These are phyloP conservation scores for Anastrepha ludens DNA, from an alignment of 1,140 invertebrate genomes.

Conservation along the genomic window DNA sequence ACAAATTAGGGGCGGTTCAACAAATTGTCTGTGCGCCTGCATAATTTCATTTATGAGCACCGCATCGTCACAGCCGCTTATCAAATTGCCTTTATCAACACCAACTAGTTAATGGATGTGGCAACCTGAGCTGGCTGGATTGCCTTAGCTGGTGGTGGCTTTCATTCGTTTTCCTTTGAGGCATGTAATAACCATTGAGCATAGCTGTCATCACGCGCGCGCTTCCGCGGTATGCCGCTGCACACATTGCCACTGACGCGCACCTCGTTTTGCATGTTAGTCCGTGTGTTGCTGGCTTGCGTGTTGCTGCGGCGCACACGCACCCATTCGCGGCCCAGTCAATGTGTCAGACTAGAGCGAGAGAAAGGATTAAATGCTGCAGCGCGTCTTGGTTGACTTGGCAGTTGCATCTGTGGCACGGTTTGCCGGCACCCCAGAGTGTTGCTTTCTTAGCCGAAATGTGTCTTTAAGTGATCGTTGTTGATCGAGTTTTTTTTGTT, in stretches of 20 bases:
- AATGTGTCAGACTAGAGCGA: background rate
- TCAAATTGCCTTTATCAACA: slow-evolving; percentile 51
- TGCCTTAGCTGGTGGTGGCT: slow-evolving; percentile 24
- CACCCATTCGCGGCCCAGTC: background rate
- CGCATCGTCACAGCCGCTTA: slow-evolving; percentile 47
- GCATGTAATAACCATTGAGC: slow-evolving; percentile 43
- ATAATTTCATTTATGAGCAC: slow-evolving; percentile 50
- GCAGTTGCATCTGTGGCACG: background rate
- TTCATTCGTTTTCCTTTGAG: slow-evolving; percentile 37
- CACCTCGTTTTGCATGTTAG: background rate
- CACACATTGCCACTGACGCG: background rate
- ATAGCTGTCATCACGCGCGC: slow-evolving; percentile 39
- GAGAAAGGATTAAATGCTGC: slow-evolving; percentile 36
- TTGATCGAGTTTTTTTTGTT: background rate
- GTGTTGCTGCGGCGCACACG: background rate
- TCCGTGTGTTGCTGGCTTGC: background rate
- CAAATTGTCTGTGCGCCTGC: slow-evolving; percentile 47
- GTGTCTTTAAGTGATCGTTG: background rate
- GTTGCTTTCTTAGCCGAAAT: background rate
- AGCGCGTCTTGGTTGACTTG: background rate
- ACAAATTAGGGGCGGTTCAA: slow-evolving; percentile 51
- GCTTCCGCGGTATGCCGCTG: slow-evolving; percentile 26
- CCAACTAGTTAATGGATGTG: slow-evolving; percentile 13
- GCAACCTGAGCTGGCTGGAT: background rate
- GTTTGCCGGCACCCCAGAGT: background rate